Percentiles rank a stretch among this genome's conserved stretches.
Conservation (phyloP, 2,113 vertebrate species). For the Prunella fulvescens region DNA sequence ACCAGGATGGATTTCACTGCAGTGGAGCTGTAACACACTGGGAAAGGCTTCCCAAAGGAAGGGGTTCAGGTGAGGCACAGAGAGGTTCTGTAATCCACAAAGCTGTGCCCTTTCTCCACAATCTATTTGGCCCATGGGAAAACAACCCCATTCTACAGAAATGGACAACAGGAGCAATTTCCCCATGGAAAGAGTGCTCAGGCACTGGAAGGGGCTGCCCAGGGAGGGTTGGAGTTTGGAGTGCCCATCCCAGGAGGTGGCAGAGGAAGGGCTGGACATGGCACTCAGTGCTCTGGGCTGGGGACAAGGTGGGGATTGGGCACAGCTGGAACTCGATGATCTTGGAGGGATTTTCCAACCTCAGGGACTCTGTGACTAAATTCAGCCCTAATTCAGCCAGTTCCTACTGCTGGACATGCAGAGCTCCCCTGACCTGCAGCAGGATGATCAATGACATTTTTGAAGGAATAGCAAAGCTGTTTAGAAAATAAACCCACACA, state of each 20-base stretch:
- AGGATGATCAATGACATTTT: not conserved
- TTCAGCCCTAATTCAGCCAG: not conserved
- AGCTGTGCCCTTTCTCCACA: not conserved
- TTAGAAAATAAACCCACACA: not conserved
- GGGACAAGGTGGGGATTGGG: not conserved
- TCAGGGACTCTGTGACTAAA: not conserved
- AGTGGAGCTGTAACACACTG: not conserved
- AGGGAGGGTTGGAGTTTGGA: not conserved
- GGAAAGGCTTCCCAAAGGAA: not conserved
- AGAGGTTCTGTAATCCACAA: not conserved
- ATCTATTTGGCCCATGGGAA: not conserved
- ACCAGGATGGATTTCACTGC: not conserved
- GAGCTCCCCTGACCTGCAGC: not conserved
- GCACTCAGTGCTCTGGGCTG: not conserved
- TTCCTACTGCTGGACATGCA: not conserved
- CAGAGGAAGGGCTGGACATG: rapidly evolving
- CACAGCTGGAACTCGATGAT: rapidly evolving
- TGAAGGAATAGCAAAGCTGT: not conserved
- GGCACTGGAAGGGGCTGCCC: not conserved
- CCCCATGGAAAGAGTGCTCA: not conserved
- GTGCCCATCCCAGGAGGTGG: rapidly evolving
- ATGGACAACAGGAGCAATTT: not conserved
- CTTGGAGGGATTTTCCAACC: not conserved
- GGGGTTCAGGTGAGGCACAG: rapidly evolving
- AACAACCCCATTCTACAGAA: not conserved